phyloP scores from a whole-genome alignment of 2,113 vertebrate species.

The Tichodroma muraria region DNA sequence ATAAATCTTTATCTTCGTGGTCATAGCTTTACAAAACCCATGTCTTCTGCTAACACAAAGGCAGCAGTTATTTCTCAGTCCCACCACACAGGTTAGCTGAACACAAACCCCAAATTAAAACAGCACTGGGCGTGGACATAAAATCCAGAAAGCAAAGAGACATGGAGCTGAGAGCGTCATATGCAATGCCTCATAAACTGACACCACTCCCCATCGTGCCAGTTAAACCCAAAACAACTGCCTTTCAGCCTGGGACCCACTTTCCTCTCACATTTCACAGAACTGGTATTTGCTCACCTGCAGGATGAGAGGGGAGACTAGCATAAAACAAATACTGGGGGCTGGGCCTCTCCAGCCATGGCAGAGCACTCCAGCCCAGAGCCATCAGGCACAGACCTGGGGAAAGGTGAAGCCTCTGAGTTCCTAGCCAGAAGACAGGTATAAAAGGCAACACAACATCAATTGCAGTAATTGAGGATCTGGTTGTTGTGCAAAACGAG shows the following conservation, averaged over 20 bases:
- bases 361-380: neutral
- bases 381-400: neutral
- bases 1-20: slow-evolving; percentile 52
- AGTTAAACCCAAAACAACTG: neutral
- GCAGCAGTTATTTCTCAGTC: slow-evolving; percentile 26
- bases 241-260: neutral
- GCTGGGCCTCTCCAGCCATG: neutral
- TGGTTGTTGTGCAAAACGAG: neutral
- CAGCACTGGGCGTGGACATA: neutral
- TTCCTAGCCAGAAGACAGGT: neutral
- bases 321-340: neutral
- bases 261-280: neutral
- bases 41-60: slow-evolving; percentile 39
- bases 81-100: slow-evolving; percentile 48
- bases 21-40: slow-evolving; percentile 51
- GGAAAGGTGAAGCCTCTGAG: neutral
- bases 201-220: neutral
- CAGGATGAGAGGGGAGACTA: neutral
- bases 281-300: neutral
- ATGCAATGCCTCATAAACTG: neutral
- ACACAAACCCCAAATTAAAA: slow-evolving; percentile 20
- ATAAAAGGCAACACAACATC: neutral
- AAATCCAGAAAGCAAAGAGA: neutral
- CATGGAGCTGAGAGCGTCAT: neutral
- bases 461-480: neutral